These are phyloP conservation scores for Harpegnathos saltator DNA, from an alignment of 1,140 invertebrate genomes.

Conservation along the genomic window DNA sequence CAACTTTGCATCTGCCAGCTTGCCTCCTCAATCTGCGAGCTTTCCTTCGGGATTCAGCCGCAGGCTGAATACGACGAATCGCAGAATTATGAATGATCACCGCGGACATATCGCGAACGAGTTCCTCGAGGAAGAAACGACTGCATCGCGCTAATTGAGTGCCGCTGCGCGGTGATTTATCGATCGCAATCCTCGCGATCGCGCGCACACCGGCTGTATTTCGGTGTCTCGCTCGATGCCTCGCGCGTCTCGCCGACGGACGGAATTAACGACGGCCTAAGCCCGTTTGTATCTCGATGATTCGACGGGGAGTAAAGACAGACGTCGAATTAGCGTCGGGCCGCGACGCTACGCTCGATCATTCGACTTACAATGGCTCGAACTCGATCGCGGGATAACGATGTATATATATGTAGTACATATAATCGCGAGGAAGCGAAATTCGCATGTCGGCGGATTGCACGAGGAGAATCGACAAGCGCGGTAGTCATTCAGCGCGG, in stretches of 20 bases:
- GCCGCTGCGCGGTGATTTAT: conserved; percentile 6
- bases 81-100: not conserved
- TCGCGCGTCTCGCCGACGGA: conserved; percentile 10
- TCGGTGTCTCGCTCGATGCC: conserved; percentile 8
- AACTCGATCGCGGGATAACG: not conserved
- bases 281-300: conserved; percentile 1
- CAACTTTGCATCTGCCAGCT: too few species aligned
- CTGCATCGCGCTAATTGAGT: conserved; percentile 23
- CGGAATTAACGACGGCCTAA: conserved; percentile 37
- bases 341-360: conserved; percentile 20
- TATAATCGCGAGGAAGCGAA: too few species aligned
- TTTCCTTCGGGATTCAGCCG: too few species aligned
- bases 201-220: conserved; percentile 7
- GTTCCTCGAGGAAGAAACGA: conserved; percentile 6
- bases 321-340: conserved; percentile 51
- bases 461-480: too few species aligned
- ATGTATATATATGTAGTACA: not conserved
- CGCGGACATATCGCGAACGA: not conserved
- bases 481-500: too few species aligned
- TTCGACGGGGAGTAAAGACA: conserved; percentile 34
- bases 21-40: too few species aligned
- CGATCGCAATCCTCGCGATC: not conserved
- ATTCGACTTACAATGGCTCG: conserved; percentile 4
- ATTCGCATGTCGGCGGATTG: not conserved
- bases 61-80: too few species aligned